These are phyloP conservation scores for Oryzias dopingdopingensis DNA, from an alignment of 2,797 vertebrate species.

Conservation along the genomic window DNA sequence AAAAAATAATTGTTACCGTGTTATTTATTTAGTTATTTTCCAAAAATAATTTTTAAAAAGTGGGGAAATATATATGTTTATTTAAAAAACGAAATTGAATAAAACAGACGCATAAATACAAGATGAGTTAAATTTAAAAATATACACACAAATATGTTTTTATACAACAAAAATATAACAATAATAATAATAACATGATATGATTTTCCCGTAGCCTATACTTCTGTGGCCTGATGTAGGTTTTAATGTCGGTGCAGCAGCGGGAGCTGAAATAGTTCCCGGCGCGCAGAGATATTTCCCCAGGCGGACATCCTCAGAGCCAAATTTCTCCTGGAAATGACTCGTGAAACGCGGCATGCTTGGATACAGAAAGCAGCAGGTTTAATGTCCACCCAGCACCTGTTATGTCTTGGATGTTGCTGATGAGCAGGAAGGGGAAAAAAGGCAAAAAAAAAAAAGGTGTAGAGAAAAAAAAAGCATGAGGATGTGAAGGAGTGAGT, in stretches of 20 bases:
- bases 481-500: conserved; percentile 23
- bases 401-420: conserved; percentile 45
- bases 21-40: too few species aligned
- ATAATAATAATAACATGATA: not conserved
- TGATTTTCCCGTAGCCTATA: not conserved
- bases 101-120: not conserved
- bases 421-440: conserved; percentile 12
- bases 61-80: not conserved
- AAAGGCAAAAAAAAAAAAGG: not conserved
- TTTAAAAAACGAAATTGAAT: not conserved
- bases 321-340: conserved; percentile 47
- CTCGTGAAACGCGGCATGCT: conserved; percentile 38
- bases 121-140: not conserved
- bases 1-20: too few species aligned
- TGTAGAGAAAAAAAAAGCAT: not conserved
- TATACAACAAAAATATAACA: not conserved
- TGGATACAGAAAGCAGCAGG: conserved; percentile 50
- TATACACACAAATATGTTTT: not conserved
- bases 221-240: too few species aligned
- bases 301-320: conserved; percentile 29
- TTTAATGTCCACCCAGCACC: conserved; percentile 56
- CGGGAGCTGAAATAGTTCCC: conserved; percentile 31
- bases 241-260: conserved; percentile 18
- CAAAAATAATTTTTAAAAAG: too few species aligned
- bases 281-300: conserved; percentile 22